phyloP scores from a whole-genome alignment of 2,888 invertebrate genomes.

The Trisateles emortualis region DNA sequence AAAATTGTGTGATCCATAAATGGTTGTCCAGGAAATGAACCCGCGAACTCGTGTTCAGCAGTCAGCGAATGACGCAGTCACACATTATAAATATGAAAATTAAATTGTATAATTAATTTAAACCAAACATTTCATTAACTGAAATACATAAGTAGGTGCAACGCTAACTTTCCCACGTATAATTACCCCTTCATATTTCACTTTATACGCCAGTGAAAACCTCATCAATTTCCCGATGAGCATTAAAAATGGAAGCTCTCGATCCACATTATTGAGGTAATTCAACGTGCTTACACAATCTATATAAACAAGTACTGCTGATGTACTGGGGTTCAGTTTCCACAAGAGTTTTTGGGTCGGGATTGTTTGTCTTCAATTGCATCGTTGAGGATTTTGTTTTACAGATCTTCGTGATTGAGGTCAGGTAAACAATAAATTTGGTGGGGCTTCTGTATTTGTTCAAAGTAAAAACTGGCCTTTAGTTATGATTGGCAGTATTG shows the following conservation, averaged over 20 bases:
- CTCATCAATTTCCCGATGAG: not conserved
- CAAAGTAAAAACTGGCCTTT: no score
- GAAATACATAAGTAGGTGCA: not conserved
- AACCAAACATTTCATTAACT: not conserved
- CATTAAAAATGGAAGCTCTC: not conserved
- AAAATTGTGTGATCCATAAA: no score
- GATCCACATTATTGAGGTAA: constrained; percentile 4
- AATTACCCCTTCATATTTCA: not conserved
- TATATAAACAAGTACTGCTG: constrained; percentile 12
- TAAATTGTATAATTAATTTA: no score
- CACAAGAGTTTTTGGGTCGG: constrained; percentile 28
- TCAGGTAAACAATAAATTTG: not conserved
- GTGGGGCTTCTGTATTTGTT: not conserved
- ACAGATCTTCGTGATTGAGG: not conserved
- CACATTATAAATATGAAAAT: no score
- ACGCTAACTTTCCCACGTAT: not conserved
- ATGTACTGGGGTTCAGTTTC: not conserved
- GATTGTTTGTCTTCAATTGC: constrained; percentile 26
- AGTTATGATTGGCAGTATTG: no score
- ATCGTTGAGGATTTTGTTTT: constrained; percentile 2
- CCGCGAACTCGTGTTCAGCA: no score
- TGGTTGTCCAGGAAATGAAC: no score
- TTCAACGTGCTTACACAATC: constrained; percentile 8
- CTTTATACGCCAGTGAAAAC: not conserved
- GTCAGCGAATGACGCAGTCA: no score